Percentiles rank a stretch among this genome's conserved stretches.
phyloP scores from a whole-genome alignment of 1,140 invertebrate species.

The Drosophila lacertosa region DNA sequence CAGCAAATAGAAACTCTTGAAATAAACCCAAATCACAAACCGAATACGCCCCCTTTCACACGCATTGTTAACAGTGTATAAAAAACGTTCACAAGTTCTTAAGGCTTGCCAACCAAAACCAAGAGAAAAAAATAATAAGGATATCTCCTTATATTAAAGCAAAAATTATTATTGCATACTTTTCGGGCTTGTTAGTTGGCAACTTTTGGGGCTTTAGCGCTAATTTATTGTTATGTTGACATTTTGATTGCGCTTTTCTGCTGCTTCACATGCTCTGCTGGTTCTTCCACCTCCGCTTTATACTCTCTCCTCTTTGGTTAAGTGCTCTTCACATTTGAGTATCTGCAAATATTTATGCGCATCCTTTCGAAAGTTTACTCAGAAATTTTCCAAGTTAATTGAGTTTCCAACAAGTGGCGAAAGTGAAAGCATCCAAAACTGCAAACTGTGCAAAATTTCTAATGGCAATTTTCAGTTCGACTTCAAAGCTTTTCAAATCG shows the following conservation, averaged over 20 bases:
- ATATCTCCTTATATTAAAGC: neutral
- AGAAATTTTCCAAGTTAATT: conserved; percentile 66
- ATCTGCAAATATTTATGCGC: conserved; percentile 68
- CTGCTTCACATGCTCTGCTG: neutral
- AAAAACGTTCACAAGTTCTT: conserved; percentile 19
- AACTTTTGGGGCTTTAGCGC: conserved; percentile 31
- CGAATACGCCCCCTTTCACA: too few relatives aligned
- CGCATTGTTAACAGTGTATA: too few relatives aligned
- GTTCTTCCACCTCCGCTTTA: neutral
- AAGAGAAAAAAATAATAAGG: neutral
- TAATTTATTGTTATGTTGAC: conserved; percentile 72
- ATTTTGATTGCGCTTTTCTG: conserved; percentile 68
- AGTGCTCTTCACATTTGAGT: conserved; percentile 38
- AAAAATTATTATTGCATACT: conserved; percentile 50
- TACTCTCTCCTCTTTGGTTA: too few relatives aligned
- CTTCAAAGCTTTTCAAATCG: conserved; percentile 16
- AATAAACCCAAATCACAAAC: too few relatives aligned
- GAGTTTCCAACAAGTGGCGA: conserved; percentile 63
- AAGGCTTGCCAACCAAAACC: conserved; percentile 1
- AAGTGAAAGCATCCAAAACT: conserved; percentile 1
- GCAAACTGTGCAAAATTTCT: conserved; percentile 2
- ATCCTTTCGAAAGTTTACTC: conserved; percentile 50
- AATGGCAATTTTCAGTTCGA: conserved; percentile 9
- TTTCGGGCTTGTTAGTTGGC: conserved; percentile 47
- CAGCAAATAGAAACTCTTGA: too few relatives aligned